Conservation (phyloP, 2,888 invertebrate genomes). For the Galerucella nymphaeae region DNA sequence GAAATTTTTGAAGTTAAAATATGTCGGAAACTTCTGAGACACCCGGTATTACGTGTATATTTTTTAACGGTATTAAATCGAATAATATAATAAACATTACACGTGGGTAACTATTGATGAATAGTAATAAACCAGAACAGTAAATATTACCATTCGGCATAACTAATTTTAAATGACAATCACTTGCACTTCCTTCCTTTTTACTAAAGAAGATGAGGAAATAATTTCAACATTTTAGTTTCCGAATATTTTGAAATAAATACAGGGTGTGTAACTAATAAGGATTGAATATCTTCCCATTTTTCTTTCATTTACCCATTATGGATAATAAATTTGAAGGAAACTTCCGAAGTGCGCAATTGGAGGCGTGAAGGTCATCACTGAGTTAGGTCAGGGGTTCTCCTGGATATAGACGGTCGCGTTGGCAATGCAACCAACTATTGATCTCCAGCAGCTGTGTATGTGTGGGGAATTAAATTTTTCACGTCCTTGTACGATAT, state of each 20-base stretch:
- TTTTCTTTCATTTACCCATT: background rate
- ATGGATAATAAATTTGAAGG: background rate
- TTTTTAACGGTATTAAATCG: background rate
- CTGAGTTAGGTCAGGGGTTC: slow-evolving; percentile 46
- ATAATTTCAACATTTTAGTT: background rate
- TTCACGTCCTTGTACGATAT: slow-evolving; percentile 1
- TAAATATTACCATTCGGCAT: slow-evolving; percentile 3
- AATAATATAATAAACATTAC: slow-evolving; percentile 4
- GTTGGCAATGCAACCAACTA: slow-evolving; percentile 38
- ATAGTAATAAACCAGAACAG: slow-evolving; percentile 5
- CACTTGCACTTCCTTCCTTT: slow-evolving; percentile 15
- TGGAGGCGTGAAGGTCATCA: slow-evolving; percentile 37
- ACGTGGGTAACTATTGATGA: background rate
- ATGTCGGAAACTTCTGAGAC: too few species aligned
- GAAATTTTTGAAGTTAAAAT: too few species aligned
- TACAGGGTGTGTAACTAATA: too few species aligned
- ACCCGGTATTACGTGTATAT: background rate
- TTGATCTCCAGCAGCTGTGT: slow-evolving; percentile 42
- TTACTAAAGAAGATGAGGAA: background rate
- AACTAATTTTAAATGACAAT: slow-evolving; percentile 13
- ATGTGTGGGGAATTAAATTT: slow-evolving; percentile 8
- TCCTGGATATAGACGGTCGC: slow-evolving; percentile 7
- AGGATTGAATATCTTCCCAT: background rate
- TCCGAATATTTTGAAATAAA: too few species aligned
- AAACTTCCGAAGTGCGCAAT: slow-evolving; percentile 8